phyloP scores from a whole-genome alignment of 2,113 vertebrate species.

The Colinus virginianus region DNA sequence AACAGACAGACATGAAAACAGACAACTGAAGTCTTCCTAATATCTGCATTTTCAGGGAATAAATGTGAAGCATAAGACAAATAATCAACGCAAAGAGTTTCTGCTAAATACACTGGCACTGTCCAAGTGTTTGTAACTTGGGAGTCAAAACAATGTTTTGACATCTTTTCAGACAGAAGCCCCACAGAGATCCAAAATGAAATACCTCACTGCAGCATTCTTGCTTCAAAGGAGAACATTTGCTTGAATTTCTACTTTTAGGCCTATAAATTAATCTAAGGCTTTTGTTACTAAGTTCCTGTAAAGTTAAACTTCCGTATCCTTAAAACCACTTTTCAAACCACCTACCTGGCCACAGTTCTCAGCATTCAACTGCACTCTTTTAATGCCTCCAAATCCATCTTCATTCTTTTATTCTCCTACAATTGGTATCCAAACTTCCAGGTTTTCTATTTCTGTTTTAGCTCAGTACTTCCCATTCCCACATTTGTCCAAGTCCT shows the following conservation, averaged over 20 bases:
- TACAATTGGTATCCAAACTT: accelerated
- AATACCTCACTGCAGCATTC: background rate
- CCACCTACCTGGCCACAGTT: background rate
- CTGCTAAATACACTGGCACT: background rate
- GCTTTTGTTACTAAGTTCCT: background rate
- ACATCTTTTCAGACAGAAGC: background rate
- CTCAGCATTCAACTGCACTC: background rate
- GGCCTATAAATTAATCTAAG: background rate
- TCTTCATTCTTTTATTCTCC: background rate
- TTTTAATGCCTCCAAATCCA: background rate
- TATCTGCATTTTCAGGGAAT: background rate
- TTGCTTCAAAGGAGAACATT: background rate
- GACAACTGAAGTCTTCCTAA: background rate
- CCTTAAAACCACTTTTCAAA: background rate
- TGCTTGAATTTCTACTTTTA: background rate
- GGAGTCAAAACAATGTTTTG: background rate
- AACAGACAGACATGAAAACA: background rate
- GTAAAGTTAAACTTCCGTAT: background rate
- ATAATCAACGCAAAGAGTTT: background rate
- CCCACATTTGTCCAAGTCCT: background rate
- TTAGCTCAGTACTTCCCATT: background rate
- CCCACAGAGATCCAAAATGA: background rate
- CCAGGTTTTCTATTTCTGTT: background rate
- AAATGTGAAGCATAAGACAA: background rate
- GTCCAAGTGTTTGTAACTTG: background rate